Evolutionary conservation across 1,140 invertebrate genomes (phyloP), one percentile per base, ranked within the genome.

Genomic region (Trichogramma pretiosum): DNA sequence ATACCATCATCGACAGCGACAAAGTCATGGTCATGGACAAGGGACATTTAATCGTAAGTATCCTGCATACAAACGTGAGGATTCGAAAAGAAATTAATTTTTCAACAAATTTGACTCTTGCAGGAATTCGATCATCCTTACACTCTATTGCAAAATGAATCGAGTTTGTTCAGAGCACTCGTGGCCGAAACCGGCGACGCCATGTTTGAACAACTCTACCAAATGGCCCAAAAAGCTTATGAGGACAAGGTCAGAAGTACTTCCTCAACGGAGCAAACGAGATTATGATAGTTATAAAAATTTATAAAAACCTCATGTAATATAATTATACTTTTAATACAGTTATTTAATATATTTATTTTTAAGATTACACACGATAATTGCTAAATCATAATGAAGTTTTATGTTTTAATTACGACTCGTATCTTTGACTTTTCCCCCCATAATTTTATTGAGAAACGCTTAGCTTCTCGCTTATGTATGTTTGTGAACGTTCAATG

Each of bases 1-100:
- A 72, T 68, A 72, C 70, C 0, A 72, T 73, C 38, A 72, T 73
- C 62, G 70, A 73, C 33, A 68, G 72, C 55, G 77, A 82, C 54
- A 73, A 75, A 52, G 75, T 85, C 2, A 56, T 86, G 32, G 81
- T 86, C 1, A 73, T 87, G 67, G 74, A 78, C 37, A 68, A 67
- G 34, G 74, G 74, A 40, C 56, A 55, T 8, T 59, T 65, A 58
- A 53, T 50, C 42, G 74, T 68, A 53, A 53, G 63, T 73, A 35
- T 7, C 24, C n/a, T n/a, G n/a, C n/a, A n/a, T n/a, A n/a, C n/a
- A n/a, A n/a, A n/a, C n/a, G n/a, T n/a, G n/a, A n/a, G n/a, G n/a
- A n/a, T n/a, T n/a, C n/a, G n/a, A n/a, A n/a, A n/a, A n/a, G n/a
- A n/a, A n/a, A n/a, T n/a, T n/a, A n/a, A n/a, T n/a, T n/a, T n/a